Evolutionary conservation across 2,888 invertebrate species (phyloP).

Genomic region (Trypoxylon attenuatum): DNA sequence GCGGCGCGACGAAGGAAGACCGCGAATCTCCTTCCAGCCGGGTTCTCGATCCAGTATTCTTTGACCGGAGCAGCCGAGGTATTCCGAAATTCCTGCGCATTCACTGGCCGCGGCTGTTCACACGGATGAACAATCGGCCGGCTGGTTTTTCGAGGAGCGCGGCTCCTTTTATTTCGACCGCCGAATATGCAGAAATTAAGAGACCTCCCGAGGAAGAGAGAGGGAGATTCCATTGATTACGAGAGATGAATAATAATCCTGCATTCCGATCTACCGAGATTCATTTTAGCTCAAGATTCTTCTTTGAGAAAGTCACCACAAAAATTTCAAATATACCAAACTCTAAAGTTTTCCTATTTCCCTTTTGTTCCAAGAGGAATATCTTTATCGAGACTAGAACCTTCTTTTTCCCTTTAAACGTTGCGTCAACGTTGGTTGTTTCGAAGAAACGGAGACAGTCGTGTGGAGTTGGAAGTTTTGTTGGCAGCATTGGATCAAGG

Average conservation of each 20-base stretch:
- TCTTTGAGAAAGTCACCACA: too few relatives aligned
- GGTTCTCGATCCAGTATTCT: background rate
- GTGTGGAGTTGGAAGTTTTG: background rate
- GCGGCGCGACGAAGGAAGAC: conserved; percentile 1
- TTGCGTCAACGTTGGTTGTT: too few relatives aligned
- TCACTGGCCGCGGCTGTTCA: conserved; percentile 37
- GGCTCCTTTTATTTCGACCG: background rate
- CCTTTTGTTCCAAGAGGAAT: too few relatives aligned
- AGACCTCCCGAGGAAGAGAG: too few relatives aligned
- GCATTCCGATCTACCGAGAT: too few relatives aligned
- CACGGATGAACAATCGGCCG: conserved; percentile 43
- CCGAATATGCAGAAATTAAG: background rate
- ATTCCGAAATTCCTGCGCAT: conserved; percentile 48
- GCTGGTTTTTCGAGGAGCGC: background rate
- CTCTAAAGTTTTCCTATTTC: too few relatives aligned
- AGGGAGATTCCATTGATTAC: too few relatives aligned
- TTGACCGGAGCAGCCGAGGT: conserved; percentile 14
- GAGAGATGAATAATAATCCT: too few relatives aligned
- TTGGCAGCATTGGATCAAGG: background rate
- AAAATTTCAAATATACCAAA: too few relatives aligned
- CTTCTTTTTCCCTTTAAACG: too few relatives aligned
- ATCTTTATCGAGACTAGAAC: too few relatives aligned
- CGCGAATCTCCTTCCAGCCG: background rate
- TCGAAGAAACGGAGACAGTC: background rate
- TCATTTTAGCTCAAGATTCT: too few relatives aligned